These are phyloP conservation scores for Phanerotoma sp. DNA, from an alignment of 2,888 invertebrate genomes.

Conservation along the genomic window DNA sequence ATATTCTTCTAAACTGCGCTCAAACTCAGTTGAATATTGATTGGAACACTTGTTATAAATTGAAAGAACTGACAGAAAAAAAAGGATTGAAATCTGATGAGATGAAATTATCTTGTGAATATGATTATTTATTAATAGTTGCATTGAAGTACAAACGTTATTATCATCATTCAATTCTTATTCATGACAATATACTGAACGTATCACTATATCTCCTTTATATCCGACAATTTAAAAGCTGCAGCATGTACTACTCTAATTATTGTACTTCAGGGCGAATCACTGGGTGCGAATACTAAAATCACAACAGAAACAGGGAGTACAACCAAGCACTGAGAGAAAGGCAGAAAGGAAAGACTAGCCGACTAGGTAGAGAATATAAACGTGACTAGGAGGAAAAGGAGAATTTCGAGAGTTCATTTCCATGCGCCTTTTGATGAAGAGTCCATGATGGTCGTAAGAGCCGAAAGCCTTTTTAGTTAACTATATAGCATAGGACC, in stretches of 20 bases:
- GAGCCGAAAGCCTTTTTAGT: slow-evolving; percentile 5
- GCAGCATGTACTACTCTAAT: slow-evolving; percentile 5
- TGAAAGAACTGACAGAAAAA: too few relatives aligned
- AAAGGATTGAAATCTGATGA: too few relatives aligned
- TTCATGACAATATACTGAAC: not conserved
- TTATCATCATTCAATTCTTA: not conserved
- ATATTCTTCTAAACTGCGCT: too few relatives aligned
- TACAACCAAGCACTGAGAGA: not conserved
- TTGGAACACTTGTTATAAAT: too few relatives aligned
- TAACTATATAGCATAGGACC: not conserved
- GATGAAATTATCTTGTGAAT: too few relatives aligned
- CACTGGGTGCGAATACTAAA: slow-evolving; percentile 14
- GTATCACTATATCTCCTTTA: not conserved
- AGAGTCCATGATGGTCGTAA: slow-evolving; percentile 9
- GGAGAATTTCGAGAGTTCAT: slow-evolving; percentile 4
- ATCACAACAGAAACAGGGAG: slow-evolving; percentile 2
- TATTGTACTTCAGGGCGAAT: slow-evolving; percentile 12
- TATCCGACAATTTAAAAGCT: slow-evolving; percentile 7
- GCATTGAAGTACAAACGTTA: too few relatives aligned
- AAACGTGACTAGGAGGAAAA: not conserved
- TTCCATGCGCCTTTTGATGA: slow-evolving; percentile 16
- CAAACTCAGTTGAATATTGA: too few relatives aligned
- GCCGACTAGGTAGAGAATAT: not conserved
- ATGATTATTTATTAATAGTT: not conserved
- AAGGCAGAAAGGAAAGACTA: not conserved